A percentile compares a stretch with the other conserved stretches of the same genome.
Conservation (phyloP, 2,113 vertebrate genomes). For the Poeciliopsis turrubarensis region DNA sequence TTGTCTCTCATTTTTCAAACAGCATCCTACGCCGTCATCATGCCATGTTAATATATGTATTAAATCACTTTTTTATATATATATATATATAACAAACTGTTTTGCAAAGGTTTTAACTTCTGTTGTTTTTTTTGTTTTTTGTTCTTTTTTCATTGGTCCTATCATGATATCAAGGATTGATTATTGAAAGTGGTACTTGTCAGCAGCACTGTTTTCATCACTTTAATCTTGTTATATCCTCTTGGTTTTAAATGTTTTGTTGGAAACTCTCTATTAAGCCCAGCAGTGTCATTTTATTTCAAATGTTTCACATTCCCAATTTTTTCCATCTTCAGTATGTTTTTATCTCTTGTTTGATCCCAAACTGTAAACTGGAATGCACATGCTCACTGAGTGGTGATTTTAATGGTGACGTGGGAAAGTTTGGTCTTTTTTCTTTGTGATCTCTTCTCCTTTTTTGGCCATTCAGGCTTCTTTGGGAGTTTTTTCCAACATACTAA, state of each 20-base stretch:
- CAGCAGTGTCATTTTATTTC: conserved; percentile 43
- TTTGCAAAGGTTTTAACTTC: conserved; percentile 78
- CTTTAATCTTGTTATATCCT: conserved; percentile 59
- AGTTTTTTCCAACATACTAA: conserved; percentile 90
- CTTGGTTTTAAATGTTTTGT: conserved; percentile 72
- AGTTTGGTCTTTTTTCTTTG: conserved; percentile 15
- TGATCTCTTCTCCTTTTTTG: conserved; percentile 63
- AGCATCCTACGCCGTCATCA: conserved; percentile 64
- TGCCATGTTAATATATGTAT: background rate
- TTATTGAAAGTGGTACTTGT: conserved; percentile 55
- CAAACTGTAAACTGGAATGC: conserved; percentile 49
- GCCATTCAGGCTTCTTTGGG: conserved; percentile 81
- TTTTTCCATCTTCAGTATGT: conserved; percentile 10
- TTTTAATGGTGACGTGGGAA: conserved; percentile 32
- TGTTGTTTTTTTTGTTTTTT: background rate
- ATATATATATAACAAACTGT: no score
- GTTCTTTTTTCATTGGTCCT: conserved; percentile 56
- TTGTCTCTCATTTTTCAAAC: conserved; percentile 40
- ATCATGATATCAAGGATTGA: conserved; percentile 2
- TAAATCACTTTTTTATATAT: conserved; percentile 31
- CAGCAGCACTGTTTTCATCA: conserved; percentile 62
- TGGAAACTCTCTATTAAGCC: conserved; percentile 59
- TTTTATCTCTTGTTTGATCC: conserved; percentile 29
- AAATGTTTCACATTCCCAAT: conserved; percentile 34
- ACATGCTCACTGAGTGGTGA: conserved; percentile 45